Evolutionary conservation across 1,140 invertebrate species (phyloP).

Genomic region (Temnothorax curvispinosus): DNA sequence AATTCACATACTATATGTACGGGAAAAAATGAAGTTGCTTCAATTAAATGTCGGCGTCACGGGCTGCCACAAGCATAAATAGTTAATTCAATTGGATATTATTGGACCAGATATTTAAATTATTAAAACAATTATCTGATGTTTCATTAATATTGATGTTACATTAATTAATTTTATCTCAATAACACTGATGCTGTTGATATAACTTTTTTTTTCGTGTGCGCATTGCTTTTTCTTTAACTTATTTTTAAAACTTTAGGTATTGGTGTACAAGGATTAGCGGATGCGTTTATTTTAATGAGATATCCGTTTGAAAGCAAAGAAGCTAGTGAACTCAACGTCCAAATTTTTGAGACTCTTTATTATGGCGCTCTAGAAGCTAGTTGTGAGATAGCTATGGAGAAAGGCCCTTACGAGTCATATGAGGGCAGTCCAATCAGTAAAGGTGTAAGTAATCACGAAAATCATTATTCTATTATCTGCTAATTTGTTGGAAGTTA

Average conservation of each 20-base stretch:
- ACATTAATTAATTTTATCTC: no score
- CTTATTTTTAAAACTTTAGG: conserved; percentile 57
- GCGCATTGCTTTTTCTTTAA: background rate
- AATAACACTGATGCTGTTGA: no score
- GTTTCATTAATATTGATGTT: no score
- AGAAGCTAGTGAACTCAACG: conserved; percentile 95
- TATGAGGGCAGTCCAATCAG: conserved; percentile 96
- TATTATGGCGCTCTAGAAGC: conserved; percentile 99
- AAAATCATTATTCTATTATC: background rate
- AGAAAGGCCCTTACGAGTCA: conserved; percentile 94
- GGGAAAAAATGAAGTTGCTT: background rate
- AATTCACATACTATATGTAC: background rate
- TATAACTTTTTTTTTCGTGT: no score
- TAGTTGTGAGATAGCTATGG: conserved; percentile 97
- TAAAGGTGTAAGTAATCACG: conserved; percentile 89
- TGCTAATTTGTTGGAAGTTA: background rate
- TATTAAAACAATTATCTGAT: no score
- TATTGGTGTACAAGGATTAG: conserved; percentile 98
- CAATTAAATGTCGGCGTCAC: no score
- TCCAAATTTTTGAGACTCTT: conserved; percentile 99
- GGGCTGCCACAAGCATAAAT: no score
- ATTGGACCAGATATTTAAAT: no score
- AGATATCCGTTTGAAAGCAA: conserved; percentile 95
- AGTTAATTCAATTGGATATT: no score
- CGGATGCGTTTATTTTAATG: conserved; percentile 98